Conservation (phyloP, 2,888 invertebrate species). For the Adelphocoris suturalis region DNA sequence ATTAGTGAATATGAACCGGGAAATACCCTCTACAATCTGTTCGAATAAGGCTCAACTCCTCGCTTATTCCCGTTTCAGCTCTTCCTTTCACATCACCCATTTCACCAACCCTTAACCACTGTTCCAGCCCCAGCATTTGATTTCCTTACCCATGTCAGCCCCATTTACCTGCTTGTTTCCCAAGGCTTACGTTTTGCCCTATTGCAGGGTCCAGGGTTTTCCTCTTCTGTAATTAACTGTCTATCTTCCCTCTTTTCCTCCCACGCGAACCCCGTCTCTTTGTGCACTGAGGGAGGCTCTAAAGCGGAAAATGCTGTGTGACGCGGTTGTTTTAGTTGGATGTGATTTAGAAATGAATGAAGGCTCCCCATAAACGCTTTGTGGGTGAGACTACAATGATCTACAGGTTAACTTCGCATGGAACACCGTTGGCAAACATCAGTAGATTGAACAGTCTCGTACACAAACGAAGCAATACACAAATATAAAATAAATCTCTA, state of each 20-base stretch:
- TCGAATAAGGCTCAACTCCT: background rate
- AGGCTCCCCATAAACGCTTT: too few species aligned
- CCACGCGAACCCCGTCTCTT: background rate
- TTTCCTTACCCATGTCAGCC: conserved; percentile 60
- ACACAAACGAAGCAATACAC: too few species aligned
- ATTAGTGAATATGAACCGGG: background rate
- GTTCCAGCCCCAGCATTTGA: conserved; percentile 38
- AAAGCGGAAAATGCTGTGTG: background rate
- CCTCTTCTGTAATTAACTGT: conserved; percentile 59
- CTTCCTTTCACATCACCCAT: conserved; percentile 38
- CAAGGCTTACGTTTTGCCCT: conserved; percentile 41
- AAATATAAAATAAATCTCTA: too few species aligned
- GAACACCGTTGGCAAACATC: too few species aligned
- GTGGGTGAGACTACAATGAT: too few species aligned
- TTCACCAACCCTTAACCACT: conserved; percentile 21
- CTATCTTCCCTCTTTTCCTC: background rate
- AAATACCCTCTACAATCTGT: background rate
- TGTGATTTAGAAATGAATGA: too few species aligned
- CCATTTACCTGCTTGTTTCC: conserved; percentile 58
- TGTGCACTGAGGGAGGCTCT: background rate
- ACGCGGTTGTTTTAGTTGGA: too few species aligned
- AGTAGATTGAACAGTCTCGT: too few species aligned
- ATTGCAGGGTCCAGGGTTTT: conserved; percentile 46
- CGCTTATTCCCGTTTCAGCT: conserved; percentile 14
- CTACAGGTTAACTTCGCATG: too few species aligned